phyloP scores from a whole-genome alignment of 2,888 invertebrate species.

The Eupithecia dodoneata region DNA sequence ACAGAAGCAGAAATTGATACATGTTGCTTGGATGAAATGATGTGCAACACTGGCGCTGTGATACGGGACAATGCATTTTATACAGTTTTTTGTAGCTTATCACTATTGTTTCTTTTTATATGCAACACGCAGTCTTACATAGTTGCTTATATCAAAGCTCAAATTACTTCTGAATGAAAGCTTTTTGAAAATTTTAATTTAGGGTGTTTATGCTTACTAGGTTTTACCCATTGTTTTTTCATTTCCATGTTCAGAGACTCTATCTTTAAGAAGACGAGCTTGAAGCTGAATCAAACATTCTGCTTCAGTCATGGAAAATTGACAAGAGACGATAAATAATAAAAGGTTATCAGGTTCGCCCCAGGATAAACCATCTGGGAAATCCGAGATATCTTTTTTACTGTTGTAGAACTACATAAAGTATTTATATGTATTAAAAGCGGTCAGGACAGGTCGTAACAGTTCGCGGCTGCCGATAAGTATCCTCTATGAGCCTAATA shows the following conservation, averaged over 20 bases:
- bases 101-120: background rate
- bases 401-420: too few relatives aligned
- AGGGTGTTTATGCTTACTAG: background rate
- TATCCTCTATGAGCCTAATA: too few relatives aligned
- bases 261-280: too few relatives aligned
- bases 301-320: too few relatives aligned
- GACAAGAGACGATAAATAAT: background rate
- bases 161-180: background rate
- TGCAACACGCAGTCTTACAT: background rate
- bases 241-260: too few relatives aligned
- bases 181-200: background rate
- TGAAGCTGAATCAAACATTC: too few relatives aligned
- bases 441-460: too few relatives aligned
- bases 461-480: too few relatives aligned
- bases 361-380: background rate
- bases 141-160: background rate
- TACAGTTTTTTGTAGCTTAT: background rate
- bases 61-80: background rate
- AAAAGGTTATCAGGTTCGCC: background rate
- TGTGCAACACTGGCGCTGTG: background rate
- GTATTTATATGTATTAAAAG: too few relatives aligned
- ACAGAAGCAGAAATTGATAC: background rate
- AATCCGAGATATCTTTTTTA: background rate
- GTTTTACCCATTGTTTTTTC: too few relatives aligned
- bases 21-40: background rate